Base-by-base conservation (phyloP, 2,797 vertebrate species). In the Alcedo quadribrachys region DNA sequence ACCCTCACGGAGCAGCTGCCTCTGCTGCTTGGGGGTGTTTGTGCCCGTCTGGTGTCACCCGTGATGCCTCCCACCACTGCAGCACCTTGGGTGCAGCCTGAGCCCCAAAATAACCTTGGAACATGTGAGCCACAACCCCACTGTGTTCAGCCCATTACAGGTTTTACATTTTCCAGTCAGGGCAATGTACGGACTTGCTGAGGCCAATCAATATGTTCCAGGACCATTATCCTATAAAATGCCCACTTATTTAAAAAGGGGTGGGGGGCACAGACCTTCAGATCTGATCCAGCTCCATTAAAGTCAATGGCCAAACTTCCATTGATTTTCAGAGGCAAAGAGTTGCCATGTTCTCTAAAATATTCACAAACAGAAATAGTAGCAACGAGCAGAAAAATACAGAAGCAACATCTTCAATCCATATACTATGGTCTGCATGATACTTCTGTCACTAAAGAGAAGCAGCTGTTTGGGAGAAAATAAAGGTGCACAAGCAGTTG, bases 161-260 rank as follows among this genome's bases (percentile, higher is more conserved):
- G 81, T 84, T 94, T 94, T 80, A 87, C 87, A 75, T 87, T 93
- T 94, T 83, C 90, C 92, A 87, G 75, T 12, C 68, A 90, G 81
- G 84, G 87, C 42, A 7, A 84, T 76, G 88, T 48, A 65, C 92
- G 83, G 80, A 89, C 89, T 92, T 24, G 60, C 77, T 87, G 90
- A 92, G 77, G 89, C 89, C 28, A 95, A 96, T 96, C 95, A 90
- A 96, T 95, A 90, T 6, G 3, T 78, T 90, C 74, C 70, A 93
- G 66, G 73, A 94, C 93, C 90, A 95, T 94, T 95, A 95, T 91
- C 92, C 94, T 93, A 86, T 93, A 96, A 93, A 96, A 94, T 93
- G 83, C 83, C 81, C 85, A 85, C 90, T 94, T 96, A 92, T 94
- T 94, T 95, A 76, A 89, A 89, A 89, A 95, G 78, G 66, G 90